Evolutionary conservation across 2,888 invertebrate genomes (phyloP), one percentile per base, ranked within the genome.

Genomic region (Clepsis dumicolana): DNA sequence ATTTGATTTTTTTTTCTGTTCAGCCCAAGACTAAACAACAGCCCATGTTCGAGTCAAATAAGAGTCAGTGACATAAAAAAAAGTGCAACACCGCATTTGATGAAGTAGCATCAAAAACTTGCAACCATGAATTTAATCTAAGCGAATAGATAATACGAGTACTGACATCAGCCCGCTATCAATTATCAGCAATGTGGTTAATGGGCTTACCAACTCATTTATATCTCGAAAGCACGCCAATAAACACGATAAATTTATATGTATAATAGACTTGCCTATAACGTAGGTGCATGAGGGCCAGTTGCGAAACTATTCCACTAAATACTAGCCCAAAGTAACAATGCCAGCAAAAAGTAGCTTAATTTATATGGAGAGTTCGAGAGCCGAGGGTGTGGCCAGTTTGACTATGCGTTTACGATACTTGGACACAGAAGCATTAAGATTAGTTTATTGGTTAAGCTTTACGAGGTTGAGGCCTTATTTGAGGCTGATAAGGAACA

Each of bases 221-320:
- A 67, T 68, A 68, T 68, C 67, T 68, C 67, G 67, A 68, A 57
- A 68, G 41, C 62, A 63, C 41, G 67, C 67, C 63, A 68, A 57
- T 59, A 68, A 68, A 57, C 63, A 38, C 35, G 48, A 56, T 62
- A 52, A 68, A 59, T 63, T 41, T 48, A 63, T 68, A 52, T 67
- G 62, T 62, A 67, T 62, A 67, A 57, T 70, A 69, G 61, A 75
- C 72, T 73, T 72, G 65, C 72, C 71, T 75, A 77, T 77, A 76
- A 75, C 68, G 72, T 73, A 78, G 79, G 78, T 83, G 85, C 83
- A 82, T 73, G 79, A 82, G 82, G 82, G 79, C 82, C 76, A 80
- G 79, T 83, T 79, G 72, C 73, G 74, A 82, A 88, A 88, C 88
- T 87, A 88, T 88, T 84, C 82, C 77, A 86, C 84, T 88, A 87